These are phyloP conservation scores for Drosophila meridiana DNA, from an alignment of 2,888 invertebrate species.

Conservation along the genomic window DNA sequence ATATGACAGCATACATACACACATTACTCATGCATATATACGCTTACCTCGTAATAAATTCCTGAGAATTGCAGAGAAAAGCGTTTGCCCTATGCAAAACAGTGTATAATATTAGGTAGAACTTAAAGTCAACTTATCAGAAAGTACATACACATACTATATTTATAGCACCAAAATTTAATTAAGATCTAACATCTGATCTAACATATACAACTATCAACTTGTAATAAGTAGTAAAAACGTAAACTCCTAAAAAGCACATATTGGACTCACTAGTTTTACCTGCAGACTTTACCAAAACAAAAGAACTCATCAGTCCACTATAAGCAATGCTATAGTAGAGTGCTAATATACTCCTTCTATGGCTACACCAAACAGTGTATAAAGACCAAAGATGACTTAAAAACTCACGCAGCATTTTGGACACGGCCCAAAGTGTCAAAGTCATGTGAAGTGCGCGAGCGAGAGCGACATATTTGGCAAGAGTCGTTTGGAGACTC, in stretches of 20 bases:
- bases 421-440: slow-evolving; percentile 66
- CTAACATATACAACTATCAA: too few species aligned
- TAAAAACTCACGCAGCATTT: slow-evolving; percentile 57
- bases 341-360: not conserved
- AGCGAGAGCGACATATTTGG: slow-evolving; percentile 66
- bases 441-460: slow-evolving; percentile 55
- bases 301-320: not conserved
- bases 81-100: not conserved
- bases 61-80: not conserved
- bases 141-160: too few species aligned
- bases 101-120: not conserved
- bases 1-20: too few species aligned
- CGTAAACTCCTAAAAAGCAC: too few species aligned
- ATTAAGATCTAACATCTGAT: too few species aligned
- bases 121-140: not conserved
- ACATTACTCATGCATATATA: too few species aligned
- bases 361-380: slow-evolving; percentile 11
- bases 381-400: slow-evolving; percentile 36
- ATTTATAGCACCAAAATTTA: too few species aligned
- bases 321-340: not conserved
- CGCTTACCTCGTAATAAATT: not conserved
- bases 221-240: too few species aligned
- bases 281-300: not conserved
- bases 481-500: slow-evolving; percentile 28
- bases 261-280: not conserved